phyloP scores from a whole-genome alignment of 2,113 vertebrate genomes.

The Campylomormyrus tamandua region DNA sequence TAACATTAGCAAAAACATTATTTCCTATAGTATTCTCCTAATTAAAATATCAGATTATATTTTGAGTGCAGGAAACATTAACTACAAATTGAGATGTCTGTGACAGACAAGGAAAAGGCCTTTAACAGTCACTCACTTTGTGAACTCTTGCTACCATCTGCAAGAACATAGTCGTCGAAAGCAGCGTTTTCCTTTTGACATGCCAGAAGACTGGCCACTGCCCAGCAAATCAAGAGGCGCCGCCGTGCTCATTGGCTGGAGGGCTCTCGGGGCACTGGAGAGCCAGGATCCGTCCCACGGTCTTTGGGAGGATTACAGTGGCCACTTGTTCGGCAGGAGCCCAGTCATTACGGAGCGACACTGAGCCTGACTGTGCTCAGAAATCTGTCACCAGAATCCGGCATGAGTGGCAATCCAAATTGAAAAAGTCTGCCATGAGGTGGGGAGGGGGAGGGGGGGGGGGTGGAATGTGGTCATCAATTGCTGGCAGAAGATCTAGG shows the following conservation, averaged over 20 bases:
- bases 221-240: neutral
- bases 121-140: neutral
- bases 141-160: conserved; percentile 2
- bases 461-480: conserved; percentile 61
- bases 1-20: neutral
- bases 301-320: conserved; percentile 47
- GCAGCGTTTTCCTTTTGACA: neutral
- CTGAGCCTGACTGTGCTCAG: conserved; percentile 41
- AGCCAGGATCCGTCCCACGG: conserved; percentile 38
- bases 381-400: conserved; percentile 56
- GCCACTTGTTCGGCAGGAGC: conserved; percentile 48
- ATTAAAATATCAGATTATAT: neutral
- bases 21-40: neutral
- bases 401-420: conserved; percentile 51
- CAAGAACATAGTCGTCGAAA: neutral
- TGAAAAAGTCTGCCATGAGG: conserved; percentile 55
- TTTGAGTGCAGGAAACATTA: neutral
- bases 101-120: neutral
- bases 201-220: neutral
- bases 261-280: conserved; percentile 34
- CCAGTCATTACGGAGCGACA: conserved; percentile 47
- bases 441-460: conserved; percentile 41
- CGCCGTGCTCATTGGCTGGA: conserved; percentile 23
- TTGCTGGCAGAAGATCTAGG: conserved; percentile 66
- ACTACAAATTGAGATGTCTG: neutral